Base-by-base conservation (phyloP, 2,797 vertebrate genomes). In the Sebastes matsubarae region DNA sequence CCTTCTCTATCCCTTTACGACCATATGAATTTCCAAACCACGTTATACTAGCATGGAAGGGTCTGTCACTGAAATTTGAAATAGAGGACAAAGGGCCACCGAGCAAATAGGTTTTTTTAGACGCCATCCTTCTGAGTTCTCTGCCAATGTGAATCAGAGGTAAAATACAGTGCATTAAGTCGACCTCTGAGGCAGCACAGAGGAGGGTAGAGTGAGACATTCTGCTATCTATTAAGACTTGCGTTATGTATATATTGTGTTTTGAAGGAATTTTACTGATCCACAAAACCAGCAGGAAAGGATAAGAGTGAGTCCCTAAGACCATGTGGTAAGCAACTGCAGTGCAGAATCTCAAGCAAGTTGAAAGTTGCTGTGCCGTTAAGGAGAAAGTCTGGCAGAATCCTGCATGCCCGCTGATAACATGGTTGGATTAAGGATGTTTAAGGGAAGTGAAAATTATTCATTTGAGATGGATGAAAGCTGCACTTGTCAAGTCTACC, bases 391-490 rank as follows among this genome's bases (percentile, higher is more conserved):
- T 95, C 92, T 89, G 93, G 91, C 90, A 90, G 94, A 95, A 95
- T 96, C 94, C 95, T 96, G 96, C 94, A 92, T 82, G 93, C 93
- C 94, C 77, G 84, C 95, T 96, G 95, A 96, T 96, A 96, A 97
- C 94, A 95, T 94, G 94, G 86, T 94, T 93, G 95, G 96, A 96
- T 96, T 96, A 96, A 91, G 94, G 94, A 96, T 95, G 95, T 96
- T 96, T 96, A 96, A 96, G 94, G 94, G 93, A 95, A 96, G 94
- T 94, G 94, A 95, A 96, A 96, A 96, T 96, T 95, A 96, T 96
- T 96, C 95, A 96, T 96, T 96, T 95, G 94, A 95, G 95, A 96
- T 95, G 94, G 94, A 95, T 95, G 95, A 96, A 96, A 95, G 95
- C 95, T 94, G 93, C 94, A 95, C 95, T 96, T 96, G 95, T 96